Conservation (phyloP, 64 coral and sea anemone genomes). For the Hydrozoanthus tunicans region DNA sequence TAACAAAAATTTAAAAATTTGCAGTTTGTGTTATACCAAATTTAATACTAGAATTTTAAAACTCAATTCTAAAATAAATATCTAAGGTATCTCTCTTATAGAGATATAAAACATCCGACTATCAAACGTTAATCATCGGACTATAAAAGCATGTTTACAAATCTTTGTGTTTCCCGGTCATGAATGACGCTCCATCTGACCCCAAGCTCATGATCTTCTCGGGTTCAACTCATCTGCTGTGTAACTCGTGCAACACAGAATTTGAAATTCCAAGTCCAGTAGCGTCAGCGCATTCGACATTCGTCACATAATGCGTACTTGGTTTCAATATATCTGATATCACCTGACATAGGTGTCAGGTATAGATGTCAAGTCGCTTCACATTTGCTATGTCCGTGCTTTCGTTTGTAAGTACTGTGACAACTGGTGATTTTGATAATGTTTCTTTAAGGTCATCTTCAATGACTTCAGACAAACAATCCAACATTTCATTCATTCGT, state of each 20-base stretch:
- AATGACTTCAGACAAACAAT: slow-evolving; percentile 9
- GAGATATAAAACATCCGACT: slow-evolving; percentile 6
- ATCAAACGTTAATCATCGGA: neutral
- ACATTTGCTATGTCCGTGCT: slow-evolving; percentile 31
- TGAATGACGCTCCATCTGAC: slow-evolving; percentile 54
- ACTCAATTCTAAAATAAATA: neutral
- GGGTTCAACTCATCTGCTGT: slow-evolving; percentile 44
- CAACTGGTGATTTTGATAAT: slow-evolving; percentile 15
- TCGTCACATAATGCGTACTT: slow-evolving; percentile 53
- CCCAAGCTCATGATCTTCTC: slow-evolving; percentile 65
- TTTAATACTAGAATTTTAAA: slow-evolving; percentile 28
- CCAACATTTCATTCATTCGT: neutral
- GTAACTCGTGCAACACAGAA: slow-evolving; percentile 44
- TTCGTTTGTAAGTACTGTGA: slow-evolving; percentile 9
- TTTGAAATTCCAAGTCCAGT: slow-evolving; percentile 55
- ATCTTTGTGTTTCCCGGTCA: slow-evolving; percentile 55
- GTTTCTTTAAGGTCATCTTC: slow-evolving; percentile 8
- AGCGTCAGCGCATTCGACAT: slow-evolving; percentile 50
- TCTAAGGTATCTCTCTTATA: slow-evolving; percentile 7
- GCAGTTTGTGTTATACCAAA: slow-evolving; percentile 8
- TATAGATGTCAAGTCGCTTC: slow-evolving; percentile 41
- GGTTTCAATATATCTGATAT: slow-evolving; percentile 43
- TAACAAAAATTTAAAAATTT: slow-evolving; percentile 21
- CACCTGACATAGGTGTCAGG: neutral
- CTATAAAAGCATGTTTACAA: slow-evolving; percentile 24